phyloP scores from a whole-genome alignment of 2,113 vertebrate species.

The Mandrillus leucophaeus region DNA sequence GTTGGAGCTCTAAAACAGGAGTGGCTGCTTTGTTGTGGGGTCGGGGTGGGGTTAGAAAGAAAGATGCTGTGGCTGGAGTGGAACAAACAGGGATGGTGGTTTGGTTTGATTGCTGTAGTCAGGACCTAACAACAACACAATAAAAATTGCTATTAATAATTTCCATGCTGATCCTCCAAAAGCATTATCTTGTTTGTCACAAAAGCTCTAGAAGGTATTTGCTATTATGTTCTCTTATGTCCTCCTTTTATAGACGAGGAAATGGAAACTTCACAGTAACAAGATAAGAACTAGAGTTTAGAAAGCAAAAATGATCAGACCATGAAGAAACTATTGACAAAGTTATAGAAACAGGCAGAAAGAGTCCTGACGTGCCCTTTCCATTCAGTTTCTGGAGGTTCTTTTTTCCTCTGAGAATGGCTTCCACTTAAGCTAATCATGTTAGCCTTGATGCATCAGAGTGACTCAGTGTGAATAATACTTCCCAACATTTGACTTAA shows the following conservation, averaged over 20 bases:
- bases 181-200: background rate
- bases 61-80: background rate
- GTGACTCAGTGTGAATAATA: background rate
- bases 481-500: background rate
- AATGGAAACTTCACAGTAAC: background rate
- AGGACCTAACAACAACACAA: background rate
- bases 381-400: background rate
- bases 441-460: background rate
- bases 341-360: background rate
- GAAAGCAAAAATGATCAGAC: background rate
- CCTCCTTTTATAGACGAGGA: background rate
- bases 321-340: background rate
- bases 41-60: background rate
- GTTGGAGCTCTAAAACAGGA: background rate
- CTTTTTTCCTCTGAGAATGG: background rate
- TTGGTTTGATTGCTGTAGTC: background rate
- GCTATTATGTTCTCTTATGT: background rate
- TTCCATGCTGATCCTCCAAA: background rate
- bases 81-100: background rate
- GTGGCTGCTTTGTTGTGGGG: background rate
- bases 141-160: background rate
- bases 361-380: background rate
- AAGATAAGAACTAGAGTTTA: background rate
- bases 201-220: background rate
- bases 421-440: background rate